Conservation (phyloP, 2,797 vertebrate species). For the Denticeps clupeoides region DNA sequence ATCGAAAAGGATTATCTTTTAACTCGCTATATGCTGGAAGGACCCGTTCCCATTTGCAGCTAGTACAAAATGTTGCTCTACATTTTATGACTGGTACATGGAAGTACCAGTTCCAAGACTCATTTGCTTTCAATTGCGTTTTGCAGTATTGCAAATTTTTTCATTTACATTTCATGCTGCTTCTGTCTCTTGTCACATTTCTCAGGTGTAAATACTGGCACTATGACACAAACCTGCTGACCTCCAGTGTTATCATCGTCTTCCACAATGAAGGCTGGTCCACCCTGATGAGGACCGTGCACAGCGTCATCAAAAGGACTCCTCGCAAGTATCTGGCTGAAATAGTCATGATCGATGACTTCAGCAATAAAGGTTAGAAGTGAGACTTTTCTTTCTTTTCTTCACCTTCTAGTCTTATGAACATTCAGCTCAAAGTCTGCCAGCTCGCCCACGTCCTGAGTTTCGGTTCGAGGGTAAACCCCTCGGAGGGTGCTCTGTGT, state of each 20-base stretch:
- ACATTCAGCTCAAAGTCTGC: too few species aligned
- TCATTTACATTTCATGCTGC: background rate
- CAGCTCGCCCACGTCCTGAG: too few species aligned
- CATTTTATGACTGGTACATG: too few species aligned
- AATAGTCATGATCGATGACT: conserved; percentile 96
- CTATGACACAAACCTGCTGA: conserved; percentile 87
- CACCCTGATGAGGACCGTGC: conserved; percentile 90
- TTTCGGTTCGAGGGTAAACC: too few species aligned
- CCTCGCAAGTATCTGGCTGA: conserved; percentile 85
- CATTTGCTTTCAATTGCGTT: too few species aligned
- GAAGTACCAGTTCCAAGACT: too few species aligned
- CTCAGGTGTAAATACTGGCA: conserved; percentile 92
- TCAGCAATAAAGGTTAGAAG: conserved; percentile 90
- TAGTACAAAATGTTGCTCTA: too few species aligned
- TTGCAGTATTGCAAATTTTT: too few species aligned
- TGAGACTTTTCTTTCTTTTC: background rate
- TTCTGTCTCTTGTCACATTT: conserved; percentile 30
- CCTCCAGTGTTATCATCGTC: conserved; percentile 88
- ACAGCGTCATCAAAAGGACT: conserved; percentile 97
- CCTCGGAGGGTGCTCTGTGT: too few species aligned
- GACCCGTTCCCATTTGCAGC: too few species aligned
- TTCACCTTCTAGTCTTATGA: background rate
- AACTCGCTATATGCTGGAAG: too few species aligned
- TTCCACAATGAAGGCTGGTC: conserved; percentile 99
- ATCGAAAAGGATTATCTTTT: too few species aligned